A percentile compares a stretch with the other conserved stretches of the same genome.
Conservation (phyloP, 2,888 invertebrate genomes). For the Lepidonotus clava region DNA sequence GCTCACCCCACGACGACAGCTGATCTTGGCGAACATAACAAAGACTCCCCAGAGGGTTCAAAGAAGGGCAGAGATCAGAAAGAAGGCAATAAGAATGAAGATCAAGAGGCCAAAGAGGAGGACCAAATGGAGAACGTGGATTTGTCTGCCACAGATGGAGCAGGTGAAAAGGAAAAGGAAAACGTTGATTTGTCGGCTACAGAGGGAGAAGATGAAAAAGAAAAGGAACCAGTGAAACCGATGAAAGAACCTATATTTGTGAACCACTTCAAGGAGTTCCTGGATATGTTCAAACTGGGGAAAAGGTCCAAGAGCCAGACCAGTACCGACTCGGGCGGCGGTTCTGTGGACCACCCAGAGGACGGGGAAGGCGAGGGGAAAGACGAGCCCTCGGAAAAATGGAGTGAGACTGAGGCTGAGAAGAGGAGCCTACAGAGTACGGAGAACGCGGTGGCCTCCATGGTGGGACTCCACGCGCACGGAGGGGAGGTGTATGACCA, state of each 20-base stretch:
- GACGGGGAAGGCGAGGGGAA: neutral
- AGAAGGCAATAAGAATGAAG: too few species aligned
- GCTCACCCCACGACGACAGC: too few species aligned
- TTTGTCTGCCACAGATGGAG: neutral
- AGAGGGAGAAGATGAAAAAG: neutral
- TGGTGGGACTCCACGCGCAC: neutral
- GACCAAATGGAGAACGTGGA: too few species aligned
- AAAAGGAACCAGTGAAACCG: neutral
- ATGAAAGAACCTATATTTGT: neutral
- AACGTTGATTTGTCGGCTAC: neutral
- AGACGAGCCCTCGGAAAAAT: neutral
- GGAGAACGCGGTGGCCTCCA: neutral
- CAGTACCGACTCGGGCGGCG: too few species aligned
- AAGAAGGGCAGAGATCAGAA: too few species aligned
- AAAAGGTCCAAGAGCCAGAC: neutral
- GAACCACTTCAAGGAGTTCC: constrained; percentile 23
- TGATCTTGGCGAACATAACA: too few species aligned
- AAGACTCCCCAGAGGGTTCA: too few species aligned
- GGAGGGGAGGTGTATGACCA: neutral
- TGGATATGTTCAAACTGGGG: neutral
- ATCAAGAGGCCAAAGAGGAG: too few species aligned
- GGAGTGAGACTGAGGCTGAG: neutral
- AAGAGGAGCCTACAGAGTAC: neutral
- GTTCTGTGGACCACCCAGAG: neutral
- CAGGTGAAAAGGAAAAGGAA: neutral